Evolutionary conservation across 2,888 invertebrate genomes (phyloP), one percentile per base, ranked within the genome.

Genomic region (Papilio demoleus): DNA sequence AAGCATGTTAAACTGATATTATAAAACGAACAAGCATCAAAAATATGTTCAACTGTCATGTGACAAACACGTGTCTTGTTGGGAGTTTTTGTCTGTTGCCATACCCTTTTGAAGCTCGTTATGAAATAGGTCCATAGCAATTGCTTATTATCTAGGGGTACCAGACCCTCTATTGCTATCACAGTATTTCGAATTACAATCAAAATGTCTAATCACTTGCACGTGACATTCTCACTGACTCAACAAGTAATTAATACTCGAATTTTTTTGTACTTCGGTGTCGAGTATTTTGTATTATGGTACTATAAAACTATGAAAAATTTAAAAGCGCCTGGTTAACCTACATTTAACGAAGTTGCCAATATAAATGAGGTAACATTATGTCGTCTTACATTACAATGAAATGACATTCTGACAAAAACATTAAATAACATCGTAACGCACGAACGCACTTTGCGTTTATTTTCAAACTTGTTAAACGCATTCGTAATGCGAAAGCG

Each of bases 361-460:
- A 38, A 60, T 40, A 24, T 40, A 47, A 47, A 14, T 47, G 60
- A 53, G 65, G 40, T 60, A 72, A 68, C 60, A 58, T 70, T 60
- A 40, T 60, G 60, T 60, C 60, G 60, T 40, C 45, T 47, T 31
- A 53, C 53, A 47, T 47, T 63, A 63, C 47, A 47, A 63, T 50
- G 34, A 50, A 63, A 47, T 63, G 45, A 27, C 31, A 17, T 31
- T 56, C 31, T n/a, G 17, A 56, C 27, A 53, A 56, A 31, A 56
- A 56, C 17, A 31, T 56, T 56, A 31, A 65, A 61, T 67, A 66
- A 50, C 58, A 74, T 74, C 74, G 77, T 72, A 70, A 42, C 74
- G 77, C 77, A 75, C 77, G 76, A 73, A 65, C 66, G 75, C 47
- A 38, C 61, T n/a, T n/a, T 24, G 65, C 56, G 68, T 65, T 68